Base-by-base conservation (phyloP, 1,140 invertebrate genomes). In the Heliconius himera region DNA sequence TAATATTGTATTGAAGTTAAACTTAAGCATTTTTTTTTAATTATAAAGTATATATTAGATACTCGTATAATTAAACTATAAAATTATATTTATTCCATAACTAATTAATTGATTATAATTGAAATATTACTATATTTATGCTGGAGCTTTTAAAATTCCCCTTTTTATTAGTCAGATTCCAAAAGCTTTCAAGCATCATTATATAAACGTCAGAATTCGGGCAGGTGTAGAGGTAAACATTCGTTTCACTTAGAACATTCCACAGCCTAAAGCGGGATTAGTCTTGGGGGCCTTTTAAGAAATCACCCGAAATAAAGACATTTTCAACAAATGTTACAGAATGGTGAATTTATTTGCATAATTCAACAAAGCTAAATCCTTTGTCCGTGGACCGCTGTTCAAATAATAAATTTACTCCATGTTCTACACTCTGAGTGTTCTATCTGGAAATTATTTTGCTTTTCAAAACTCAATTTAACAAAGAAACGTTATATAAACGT, bases 281-380 rank as follows among this genome's bases (percentile, higher is more conserved):
- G 88, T 86, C 86, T 89, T 85, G 78, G 88, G 84, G 87, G 87
- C 85, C 89, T 90, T 91, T 91, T 90, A 91, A 93, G 90, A 90
- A 91, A 91, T 92, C 89, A 89, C 86, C 88, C 87, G 84, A 92
- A 92, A 93, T 92, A 93, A 93, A 93, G 91, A 91, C 91, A 93
- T 93, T 93, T 87, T 88, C 88, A 93, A 93, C 92, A 93, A 93
- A 93, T 93, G 92, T 93, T 93, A 91, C 91, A 91, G 86, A 92
- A 93, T 93, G 91, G 89, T 89, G 90, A 93, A 92, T 93, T 91
- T 93, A 93, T 93, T 92, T 92, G 91, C 91, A 92, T 93, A 93
- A 93, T 90, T 93, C 91, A 89, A 85, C 89, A 90, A 92, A 92
- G 87, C 91, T 87, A 91, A 92, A 93, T 92, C 90, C 90, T 93